A percentile compares a stretch with the other conserved stretches of the same genome.
These are phyloP conservation scores for Pogonocherus hispidulus DNA, from an alignment of 2,888 invertebrate species.

Conservation along the genomic window DNA sequence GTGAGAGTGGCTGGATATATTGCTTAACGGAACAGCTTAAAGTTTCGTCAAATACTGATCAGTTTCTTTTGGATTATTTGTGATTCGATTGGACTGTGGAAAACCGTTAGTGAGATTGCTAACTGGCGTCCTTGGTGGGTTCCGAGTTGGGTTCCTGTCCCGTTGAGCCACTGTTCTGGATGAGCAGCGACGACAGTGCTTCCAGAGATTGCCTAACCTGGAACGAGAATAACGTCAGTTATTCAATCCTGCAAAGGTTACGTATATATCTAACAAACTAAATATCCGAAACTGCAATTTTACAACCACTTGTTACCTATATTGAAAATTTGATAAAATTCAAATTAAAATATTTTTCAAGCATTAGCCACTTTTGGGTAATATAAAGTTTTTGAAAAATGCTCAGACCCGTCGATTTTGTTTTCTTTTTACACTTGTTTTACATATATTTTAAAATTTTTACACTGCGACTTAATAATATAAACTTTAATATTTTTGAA, in stretches of 20 bases:
- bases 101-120: slow-evolving; percentile 30
- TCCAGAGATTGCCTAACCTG: slow-evolving; percentile 87
- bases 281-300: too few relatives aligned
- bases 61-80: slow-evolving; percentile 33
- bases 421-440: too few relatives aligned
- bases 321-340: too few relatives aligned
- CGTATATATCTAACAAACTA: neutral
- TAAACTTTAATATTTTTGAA: too few relatives aligned
- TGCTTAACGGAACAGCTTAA: slow-evolving; percentile 26
- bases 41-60: slow-evolving; percentile 46
- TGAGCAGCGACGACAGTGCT: slow-evolving; percentile 78
- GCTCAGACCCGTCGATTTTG: too few relatives aligned
- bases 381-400: too few relatives aligned
- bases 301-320: too few relatives aligned
- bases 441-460: too few relatives aligned
- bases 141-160: slow-evolving; percentile 33
- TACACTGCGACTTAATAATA: too few relatives aligned
- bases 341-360: too few relatives aligned
- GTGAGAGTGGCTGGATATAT: slow-evolving; percentile 24
- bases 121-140: slow-evolving; percentile 43
- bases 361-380: too few relatives aligned
- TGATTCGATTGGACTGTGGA: neutral
- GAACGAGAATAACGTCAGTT: slow-evolving; percentile 42
- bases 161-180: slow-evolving; percentile 54
- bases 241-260: too few relatives aligned